Conservation (phyloP, 2,113 vertebrate genomes). For the Nerophis lumbriciformis region DNA sequence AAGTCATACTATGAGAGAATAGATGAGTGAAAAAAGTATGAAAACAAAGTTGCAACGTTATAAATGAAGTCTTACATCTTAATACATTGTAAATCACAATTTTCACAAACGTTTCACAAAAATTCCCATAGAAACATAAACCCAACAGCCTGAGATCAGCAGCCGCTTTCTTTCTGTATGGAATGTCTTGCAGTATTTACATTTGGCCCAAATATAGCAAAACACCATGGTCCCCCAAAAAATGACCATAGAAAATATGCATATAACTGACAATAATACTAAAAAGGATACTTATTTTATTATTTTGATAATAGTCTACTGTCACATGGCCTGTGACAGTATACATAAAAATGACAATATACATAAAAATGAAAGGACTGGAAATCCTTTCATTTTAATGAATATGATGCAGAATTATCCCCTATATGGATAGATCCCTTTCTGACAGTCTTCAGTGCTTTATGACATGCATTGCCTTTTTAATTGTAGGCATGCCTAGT, state of each 20-base stretch:
- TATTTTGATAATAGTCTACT: background rate
- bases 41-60: too few relatives aligned
- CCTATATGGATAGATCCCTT: background rate
- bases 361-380: background rate
- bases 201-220: background rate
- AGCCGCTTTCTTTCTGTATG: too few relatives aligned
- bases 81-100: too few relatives aligned
- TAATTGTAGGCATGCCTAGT: background rate
- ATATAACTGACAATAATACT: background rate
- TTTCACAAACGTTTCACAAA: too few relatives aligned
- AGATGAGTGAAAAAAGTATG: too few relatives aligned
- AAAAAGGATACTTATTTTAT: too few relatives aligned
- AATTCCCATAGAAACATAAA: too few relatives aligned
- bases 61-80: too few relatives aligned
- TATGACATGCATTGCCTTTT: constrained; percentile 3
- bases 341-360: background rate
- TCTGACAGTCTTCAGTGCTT: constrained; percentile 1
- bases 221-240: background rate
- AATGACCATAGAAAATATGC: background rate
- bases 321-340: background rate
- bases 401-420: background rate
- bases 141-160: too few relatives aligned
- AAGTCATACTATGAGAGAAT: too few relatives aligned
- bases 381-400: background rate
- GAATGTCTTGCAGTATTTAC: too few relatives aligned